A percentile compares a stretch with the other conserved stretches of the same genome.
Evolutionary conservation across 2,888 invertebrate species (phyloP).

Genomic region (Ischnus inquisitorius): DNA sequence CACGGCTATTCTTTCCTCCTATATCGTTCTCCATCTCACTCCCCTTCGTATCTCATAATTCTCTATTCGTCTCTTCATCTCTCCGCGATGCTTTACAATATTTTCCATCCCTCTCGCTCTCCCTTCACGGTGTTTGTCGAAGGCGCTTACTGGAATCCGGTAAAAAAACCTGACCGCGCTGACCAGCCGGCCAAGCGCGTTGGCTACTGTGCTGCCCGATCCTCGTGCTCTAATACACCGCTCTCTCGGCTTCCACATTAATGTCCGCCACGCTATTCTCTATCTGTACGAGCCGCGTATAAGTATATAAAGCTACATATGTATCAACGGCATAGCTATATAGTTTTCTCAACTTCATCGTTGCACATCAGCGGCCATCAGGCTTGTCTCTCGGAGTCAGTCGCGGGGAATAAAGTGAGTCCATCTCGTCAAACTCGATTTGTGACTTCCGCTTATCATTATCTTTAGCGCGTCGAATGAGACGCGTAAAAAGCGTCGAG

Average conservation of each 20-base stretch:
- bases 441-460: constrained; percentile 67
- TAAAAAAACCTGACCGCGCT: constrained; percentile 82
- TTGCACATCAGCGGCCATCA: constrained; percentile 17
- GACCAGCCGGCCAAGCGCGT: constrained; percentile 81
- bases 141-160: constrained; percentile 84
- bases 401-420: constrained; percentile 56
- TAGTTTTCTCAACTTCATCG: constrained; percentile 27
- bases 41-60: constrained; percentile 60
- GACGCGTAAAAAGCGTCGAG: constrained; percentile 14
- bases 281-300: constrained; percentile 4
- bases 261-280: constrained; percentile 29
- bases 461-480: constrained; percentile 63
- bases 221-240: constrained; percentile 52
- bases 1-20: constrained; percentile 37
- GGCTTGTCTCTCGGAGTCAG: constrained; percentile 35
- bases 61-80: constrained; percentile 54
- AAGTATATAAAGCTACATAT: background rate
- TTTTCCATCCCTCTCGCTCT: constrained; percentile 51
- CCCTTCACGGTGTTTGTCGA: constrained; percentile 81
- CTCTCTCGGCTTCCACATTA: constrained; percentile 6
- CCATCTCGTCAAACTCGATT: constrained; percentile 69
- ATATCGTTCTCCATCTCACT: constrained; percentile 24
- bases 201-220: constrained; percentile 80
- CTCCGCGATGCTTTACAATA: constrained; percentile 47
- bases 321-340: background rate